These are phyloP conservation scores for Bambusicola thoracicus DNA, from an alignment of 2,113 vertebrate species.

Conservation along the genomic window DNA sequence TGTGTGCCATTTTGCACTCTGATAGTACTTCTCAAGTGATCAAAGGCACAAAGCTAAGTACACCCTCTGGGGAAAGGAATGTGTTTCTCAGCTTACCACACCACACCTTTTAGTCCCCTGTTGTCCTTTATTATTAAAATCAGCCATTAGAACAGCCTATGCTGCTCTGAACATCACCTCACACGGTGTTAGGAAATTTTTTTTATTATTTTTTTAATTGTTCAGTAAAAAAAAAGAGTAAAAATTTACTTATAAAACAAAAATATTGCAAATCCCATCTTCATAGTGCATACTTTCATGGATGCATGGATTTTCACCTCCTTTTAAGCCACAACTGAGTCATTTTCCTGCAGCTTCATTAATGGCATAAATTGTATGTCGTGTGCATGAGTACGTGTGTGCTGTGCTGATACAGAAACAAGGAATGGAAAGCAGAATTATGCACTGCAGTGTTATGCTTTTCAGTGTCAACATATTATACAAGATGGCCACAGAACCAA, in stretches of 20 bases:
- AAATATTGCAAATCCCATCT: neutral
- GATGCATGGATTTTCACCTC: neutral
- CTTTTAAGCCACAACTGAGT: neutral
- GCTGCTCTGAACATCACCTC: slow-evolving; percentile 19
- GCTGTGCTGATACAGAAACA: neutral
- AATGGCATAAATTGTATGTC: fast-evolving
- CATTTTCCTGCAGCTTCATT: neutral
- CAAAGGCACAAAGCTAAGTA: slow-evolving; percentile 67
- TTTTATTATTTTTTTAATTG: neutral
- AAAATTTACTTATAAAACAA: neutral
- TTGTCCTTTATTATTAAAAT: slow-evolving; percentile 66
- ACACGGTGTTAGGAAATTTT: neutral
- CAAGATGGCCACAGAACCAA: neutral
- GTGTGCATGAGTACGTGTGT: fast-evolving
- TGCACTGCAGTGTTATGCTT: fast-evolving
- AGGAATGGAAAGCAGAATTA: neutral
- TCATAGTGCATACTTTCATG: neutral
- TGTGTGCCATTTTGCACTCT: slow-evolving; percentile 56
- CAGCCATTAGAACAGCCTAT: slow-evolving; percentile 33
- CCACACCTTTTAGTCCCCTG: slow-evolving; percentile 55
- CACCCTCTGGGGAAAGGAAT: slow-evolving; percentile 65
- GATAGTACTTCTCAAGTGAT: slow-evolving; percentile 55
- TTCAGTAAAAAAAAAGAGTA: neutral
- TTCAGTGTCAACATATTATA: fast-evolving
- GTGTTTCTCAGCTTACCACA: slow-evolving; percentile 34